Conservation (phyloP, 2,113 vertebrate genomes). For the Calidris pygmaea region DNA sequence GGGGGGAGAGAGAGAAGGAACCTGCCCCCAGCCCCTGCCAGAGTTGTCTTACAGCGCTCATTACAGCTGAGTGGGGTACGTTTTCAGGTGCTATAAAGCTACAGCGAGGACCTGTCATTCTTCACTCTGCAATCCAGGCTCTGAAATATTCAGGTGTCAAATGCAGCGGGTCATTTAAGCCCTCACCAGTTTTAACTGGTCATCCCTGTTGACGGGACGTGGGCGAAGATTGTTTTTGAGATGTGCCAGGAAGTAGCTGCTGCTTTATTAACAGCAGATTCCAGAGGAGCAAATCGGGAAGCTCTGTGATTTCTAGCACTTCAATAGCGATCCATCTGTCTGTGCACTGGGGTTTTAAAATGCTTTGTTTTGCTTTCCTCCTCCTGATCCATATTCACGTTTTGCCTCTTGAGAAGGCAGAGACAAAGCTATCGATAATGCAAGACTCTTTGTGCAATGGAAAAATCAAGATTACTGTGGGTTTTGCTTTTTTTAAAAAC, state of each 20-base stretch:
- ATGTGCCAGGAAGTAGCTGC: background rate
- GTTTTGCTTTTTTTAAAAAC: background rate
- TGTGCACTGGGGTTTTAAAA: background rate
- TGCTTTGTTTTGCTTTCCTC: background rate
- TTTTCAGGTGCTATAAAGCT: fast-evolving
- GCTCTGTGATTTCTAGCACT: background rate
- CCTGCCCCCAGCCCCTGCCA: background rate
- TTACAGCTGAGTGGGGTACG: background rate
- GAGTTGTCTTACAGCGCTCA: background rate
- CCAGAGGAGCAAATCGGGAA: background rate
- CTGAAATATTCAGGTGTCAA: background rate
- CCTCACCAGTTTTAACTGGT: background rate
- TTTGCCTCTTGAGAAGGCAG: background rate
- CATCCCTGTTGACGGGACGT: fast-evolving
- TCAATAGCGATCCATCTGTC: fast-evolving
- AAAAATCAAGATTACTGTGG: background rate
- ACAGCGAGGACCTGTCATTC: background rate
- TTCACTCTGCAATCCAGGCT: background rate
- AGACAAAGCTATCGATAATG: background rate
- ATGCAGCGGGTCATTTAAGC: background rate
- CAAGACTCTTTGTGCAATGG: background rate
- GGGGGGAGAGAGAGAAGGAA: background rate
- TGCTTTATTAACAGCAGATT: background rate
- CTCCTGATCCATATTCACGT: background rate
- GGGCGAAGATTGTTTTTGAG: fast-evolving